A percentile compares a stretch with the other conserved stretches of the same genome.
These are phyloP conservation scores for Microcebus jonahi DNA, from an alignment of 2,113 vertebrate genomes.

Conservation along the genomic window DNA sequence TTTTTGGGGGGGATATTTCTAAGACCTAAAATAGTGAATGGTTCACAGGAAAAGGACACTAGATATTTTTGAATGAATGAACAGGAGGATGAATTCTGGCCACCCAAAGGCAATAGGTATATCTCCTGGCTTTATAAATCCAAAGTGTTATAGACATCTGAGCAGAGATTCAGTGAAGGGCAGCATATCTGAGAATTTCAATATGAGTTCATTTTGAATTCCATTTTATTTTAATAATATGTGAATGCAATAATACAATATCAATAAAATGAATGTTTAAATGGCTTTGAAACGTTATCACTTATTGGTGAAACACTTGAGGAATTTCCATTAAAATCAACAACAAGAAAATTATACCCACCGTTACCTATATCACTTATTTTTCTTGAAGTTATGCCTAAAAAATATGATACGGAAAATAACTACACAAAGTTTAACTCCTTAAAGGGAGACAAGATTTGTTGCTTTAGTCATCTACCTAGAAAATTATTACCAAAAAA, in stretches of 20 bases:
- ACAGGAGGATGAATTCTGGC: neutral
- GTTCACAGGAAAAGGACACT: neutral
- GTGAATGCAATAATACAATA: neutral
- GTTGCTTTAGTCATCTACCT: neutral
- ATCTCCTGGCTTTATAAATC: neutral
- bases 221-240: neutral
- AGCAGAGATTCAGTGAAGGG: neutral
- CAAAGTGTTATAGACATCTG: neutral
- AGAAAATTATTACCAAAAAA: neutral
- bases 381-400: neutral
- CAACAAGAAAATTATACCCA: neutral
- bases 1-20: neutral
- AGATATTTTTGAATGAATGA: neutral
- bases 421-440: neutral
- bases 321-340: conserved; percentile 8
- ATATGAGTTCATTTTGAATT: neutral
- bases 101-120: neutral
- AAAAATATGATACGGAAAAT: neutral
- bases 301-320: neutral
- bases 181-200: neutral
- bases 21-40: neutral
- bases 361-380: neutral
- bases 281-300: neutral
- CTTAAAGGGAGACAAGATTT: neutral
- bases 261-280: neutral